Conservation (phyloP, 2,888 invertebrate species). For the Cepaea hortensis region DNA sequence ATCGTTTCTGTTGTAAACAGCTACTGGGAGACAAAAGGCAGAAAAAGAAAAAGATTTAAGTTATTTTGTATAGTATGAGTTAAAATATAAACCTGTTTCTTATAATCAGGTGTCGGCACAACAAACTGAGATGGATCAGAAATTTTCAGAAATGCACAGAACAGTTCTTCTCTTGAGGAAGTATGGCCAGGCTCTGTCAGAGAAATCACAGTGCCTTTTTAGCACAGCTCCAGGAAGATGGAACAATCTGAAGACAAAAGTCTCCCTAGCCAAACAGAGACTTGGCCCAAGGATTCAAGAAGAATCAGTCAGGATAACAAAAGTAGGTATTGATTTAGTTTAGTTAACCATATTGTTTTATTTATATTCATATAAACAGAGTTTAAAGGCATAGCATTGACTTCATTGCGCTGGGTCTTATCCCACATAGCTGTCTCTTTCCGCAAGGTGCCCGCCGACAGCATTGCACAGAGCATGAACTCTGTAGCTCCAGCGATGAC, state of each 20-base stretch:
- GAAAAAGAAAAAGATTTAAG: too few species aligned
- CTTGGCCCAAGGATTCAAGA: slow-evolving; percentile 76
- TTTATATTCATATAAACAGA: neutral
- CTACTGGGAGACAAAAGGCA: too few species aligned
- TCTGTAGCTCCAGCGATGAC: too few species aligned
- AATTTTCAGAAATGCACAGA: slow-evolving; percentile 75
- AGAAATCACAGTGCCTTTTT: slow-evolving; percentile 71
- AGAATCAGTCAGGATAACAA: slow-evolving; percentile 74
- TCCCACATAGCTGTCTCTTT: too few species aligned
- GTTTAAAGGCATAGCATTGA: too few species aligned
- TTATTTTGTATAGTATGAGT: too few species aligned
- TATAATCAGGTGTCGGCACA: slow-evolving; percentile 72
- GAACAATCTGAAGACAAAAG: slow-evolving; percentile 76
- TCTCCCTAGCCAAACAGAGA: slow-evolving; percentile 75
- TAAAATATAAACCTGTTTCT: neutral
- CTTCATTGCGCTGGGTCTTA: too few species aligned
- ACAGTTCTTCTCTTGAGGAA: slow-evolving; percentile 74
- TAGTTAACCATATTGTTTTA: neutral
- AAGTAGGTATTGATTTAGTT: slow-evolving; percentile 56
- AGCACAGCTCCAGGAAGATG: slow-evolving; percentile 73
- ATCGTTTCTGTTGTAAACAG: too few species aligned
- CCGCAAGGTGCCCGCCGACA: too few species aligned
- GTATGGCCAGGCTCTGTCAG: slow-evolving; percentile 73
- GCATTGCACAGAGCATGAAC: too few species aligned
- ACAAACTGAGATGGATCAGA: slow-evolving; percentile 75